Percentiles rank a stretch among this genome's conserved stretches.
Evolutionary conservation across 64 coral and sea anemone species (phyloP).

Genomic region (Platygyra sinensis): DNA sequence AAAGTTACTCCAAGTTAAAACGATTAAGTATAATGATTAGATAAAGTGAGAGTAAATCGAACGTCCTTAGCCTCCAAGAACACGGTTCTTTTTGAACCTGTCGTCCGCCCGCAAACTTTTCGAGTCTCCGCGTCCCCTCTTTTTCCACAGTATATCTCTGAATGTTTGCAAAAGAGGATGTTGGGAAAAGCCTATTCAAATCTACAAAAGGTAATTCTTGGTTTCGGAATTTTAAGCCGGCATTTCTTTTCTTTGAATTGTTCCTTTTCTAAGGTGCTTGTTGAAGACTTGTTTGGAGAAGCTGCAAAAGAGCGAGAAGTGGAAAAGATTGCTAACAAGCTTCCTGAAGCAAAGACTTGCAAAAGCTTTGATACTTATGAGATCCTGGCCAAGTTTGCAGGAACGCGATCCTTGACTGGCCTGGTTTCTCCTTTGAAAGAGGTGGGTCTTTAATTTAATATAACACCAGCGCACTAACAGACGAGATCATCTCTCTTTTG

Average conservation of each 20-base stretch:
- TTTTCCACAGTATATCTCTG: too few relatives aligned
- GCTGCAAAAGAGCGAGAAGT: constrained; percentile 87
- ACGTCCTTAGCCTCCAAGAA: too few relatives aligned
- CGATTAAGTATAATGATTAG: too few relatives aligned
- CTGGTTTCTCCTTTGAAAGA: constrained; percentile 81
- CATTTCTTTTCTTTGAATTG: not conserved
- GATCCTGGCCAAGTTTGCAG: constrained; percentile 64
- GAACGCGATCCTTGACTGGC: constrained; percentile 55
- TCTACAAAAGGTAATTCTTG: not conserved
- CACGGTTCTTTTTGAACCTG: too few relatives aligned
- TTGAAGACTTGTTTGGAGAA: constrained; percentile 93
- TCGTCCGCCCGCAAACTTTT: too few relatives aligned
- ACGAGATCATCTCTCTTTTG: too few relatives aligned
- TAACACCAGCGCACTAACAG: too few relatives aligned
- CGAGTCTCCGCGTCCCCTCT: too few relatives aligned
- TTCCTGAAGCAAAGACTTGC: constrained; percentile 81
- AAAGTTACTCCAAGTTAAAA: too few relatives aligned
- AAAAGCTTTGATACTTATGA: constrained; percentile 95
- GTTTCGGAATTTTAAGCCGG: not conserved
- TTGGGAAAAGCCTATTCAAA: too few relatives aligned
- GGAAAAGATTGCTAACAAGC: constrained; percentile 92
- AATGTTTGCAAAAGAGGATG: too few relatives aligned
- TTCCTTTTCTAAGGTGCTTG: constrained; percentile 68
- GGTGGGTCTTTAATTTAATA: constrained; percentile 15
- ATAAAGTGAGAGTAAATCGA: too few relatives aligned